Evolutionary conservation across 2,113 vertebrate species (phyloP).

Genomic region (Trinectes maculatus): DNA sequence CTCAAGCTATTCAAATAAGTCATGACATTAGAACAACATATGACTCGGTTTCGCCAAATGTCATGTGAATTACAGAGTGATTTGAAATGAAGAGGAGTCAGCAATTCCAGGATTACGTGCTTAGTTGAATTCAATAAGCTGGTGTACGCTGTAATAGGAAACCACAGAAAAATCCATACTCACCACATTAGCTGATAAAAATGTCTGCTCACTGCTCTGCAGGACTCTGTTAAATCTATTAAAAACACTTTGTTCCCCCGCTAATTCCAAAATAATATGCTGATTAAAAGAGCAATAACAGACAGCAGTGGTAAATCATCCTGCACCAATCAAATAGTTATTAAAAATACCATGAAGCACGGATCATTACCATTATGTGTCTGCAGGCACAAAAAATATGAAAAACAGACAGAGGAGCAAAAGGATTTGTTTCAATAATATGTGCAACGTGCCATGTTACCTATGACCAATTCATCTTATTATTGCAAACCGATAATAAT

Average conservation of each 20-base stretch:
- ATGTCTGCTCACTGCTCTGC: conserved; percentile 62
- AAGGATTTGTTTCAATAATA: conserved; percentile 24
- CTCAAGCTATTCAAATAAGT: conserved; percentile 55
- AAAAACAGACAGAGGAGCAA: conserved; percentile 14
- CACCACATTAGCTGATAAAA: conserved; percentile 73
- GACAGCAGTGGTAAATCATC: conserved; percentile 50
- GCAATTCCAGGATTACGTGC: conserved; percentile 71
- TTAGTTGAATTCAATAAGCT: conserved; percentile 72
- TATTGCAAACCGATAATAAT: too few species aligned
- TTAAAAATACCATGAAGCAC: conserved; percentile 42
- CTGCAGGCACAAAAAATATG: conserved; percentile 16
- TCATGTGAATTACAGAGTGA: conserved; percentile 67
- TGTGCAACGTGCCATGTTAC: background rate
- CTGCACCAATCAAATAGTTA: conserved; percentile 52
- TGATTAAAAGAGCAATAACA: conserved; percentile 47
- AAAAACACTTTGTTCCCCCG: conserved; percentile 52
- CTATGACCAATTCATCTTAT: background rate
- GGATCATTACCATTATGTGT: conserved; percentile 37
- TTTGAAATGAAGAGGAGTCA: conserved; percentile 71
- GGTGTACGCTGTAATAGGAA: conserved; percentile 67
- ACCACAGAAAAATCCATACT: conserved; percentile 75
- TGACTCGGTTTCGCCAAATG: conserved; percentile 66
- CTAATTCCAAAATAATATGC: conserved; percentile 58
- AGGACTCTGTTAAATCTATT: conserved; percentile 69
- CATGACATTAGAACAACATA: conserved; percentile 66